Conservation (phyloP, 2,888 invertebrate species). For the Bellardia pandia region DNA sequence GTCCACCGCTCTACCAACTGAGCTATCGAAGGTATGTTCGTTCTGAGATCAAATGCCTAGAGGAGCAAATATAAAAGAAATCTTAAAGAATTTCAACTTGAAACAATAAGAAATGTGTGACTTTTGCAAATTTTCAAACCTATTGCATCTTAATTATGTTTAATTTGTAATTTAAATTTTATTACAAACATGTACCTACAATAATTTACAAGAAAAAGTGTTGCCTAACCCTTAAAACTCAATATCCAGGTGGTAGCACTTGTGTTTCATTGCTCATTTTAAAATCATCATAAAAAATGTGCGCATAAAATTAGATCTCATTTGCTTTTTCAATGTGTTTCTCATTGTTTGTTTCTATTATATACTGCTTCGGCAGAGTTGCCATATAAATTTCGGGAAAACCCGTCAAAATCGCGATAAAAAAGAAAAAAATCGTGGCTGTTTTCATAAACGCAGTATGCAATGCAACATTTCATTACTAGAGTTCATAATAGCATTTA, state of each 20-base stretch:
- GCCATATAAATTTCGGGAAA: too few relatives aligned
- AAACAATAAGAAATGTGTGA: background rate
- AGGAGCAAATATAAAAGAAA: background rate
- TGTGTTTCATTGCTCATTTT: constrained; percentile 4
- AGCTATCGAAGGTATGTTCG: constrained; percentile 75
- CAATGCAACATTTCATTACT: too few relatives aligned
- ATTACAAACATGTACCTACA: background rate
- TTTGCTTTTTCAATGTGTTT: constrained; percentile 1
- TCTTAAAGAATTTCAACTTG: background rate
- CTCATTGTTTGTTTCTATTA: constrained; percentile 31
- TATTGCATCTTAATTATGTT: background rate
- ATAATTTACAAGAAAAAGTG: background rate
- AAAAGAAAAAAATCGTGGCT: too few relatives aligned
- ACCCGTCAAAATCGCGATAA: too few relatives aligned
- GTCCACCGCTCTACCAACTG: constrained; percentile 78
- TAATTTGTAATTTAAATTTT: background rate
- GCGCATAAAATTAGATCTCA: constrained; percentile 23
- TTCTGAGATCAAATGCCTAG: background rate
- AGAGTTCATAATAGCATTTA: too few relatives aligned
- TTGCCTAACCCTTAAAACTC: constrained; percentile 19
- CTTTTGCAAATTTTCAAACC: background rate
- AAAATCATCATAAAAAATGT: constrained; percentile 22
- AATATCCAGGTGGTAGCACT: constrained; percentile 23
- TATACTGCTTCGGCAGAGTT: constrained; percentile 10
- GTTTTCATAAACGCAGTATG: too few relatives aligned